Conservation (phyloP, 2,113 vertebrate genomes). For the Calidris pygmaea region DNA sequence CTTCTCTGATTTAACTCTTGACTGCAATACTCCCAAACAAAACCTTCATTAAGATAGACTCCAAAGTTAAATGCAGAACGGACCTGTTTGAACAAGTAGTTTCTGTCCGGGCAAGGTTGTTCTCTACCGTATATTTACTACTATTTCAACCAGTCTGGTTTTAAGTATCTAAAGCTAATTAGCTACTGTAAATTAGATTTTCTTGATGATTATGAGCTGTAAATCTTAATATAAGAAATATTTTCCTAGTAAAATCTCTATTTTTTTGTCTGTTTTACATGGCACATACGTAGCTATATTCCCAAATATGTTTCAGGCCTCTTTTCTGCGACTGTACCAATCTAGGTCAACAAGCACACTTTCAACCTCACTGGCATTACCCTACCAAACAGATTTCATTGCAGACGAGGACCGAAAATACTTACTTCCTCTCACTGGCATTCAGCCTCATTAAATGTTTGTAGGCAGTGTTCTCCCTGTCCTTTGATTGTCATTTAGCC, state of each 20-base stretch:
- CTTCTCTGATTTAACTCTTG: conserved; percentile 47
- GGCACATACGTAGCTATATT: background rate
- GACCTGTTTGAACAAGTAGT: conserved; percentile 38
- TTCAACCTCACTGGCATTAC: background rate
- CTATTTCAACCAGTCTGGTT: conserved; percentile 9
- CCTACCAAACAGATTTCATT: background rate
- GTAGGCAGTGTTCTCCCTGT: background rate
- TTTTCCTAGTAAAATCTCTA: background rate
- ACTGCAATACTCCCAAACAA: conserved; percentile 29
- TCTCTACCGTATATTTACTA: background rate
- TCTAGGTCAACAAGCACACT: background rate
- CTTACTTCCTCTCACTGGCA: background rate
- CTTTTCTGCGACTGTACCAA: background rate
- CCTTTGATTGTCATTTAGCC: background rate
- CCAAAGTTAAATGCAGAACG: background rate
- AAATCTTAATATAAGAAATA: background rate
- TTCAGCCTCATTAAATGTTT: background rate
- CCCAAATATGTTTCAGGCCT: background rate
- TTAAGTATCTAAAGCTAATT: conserved; percentile 44
- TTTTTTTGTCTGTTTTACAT: background rate
- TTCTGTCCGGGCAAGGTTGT: conserved; percentile 43
- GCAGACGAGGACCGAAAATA: background rate
- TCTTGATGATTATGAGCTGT: background rate
- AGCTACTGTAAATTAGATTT: conserved; percentile 13
- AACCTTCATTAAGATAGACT: conserved; percentile 48